These are phyloP conservation scores for Stenolophus ochropezus DNA, from an alignment of 2,888 invertebrate genomes.

Conservation along the genomic window DNA sequence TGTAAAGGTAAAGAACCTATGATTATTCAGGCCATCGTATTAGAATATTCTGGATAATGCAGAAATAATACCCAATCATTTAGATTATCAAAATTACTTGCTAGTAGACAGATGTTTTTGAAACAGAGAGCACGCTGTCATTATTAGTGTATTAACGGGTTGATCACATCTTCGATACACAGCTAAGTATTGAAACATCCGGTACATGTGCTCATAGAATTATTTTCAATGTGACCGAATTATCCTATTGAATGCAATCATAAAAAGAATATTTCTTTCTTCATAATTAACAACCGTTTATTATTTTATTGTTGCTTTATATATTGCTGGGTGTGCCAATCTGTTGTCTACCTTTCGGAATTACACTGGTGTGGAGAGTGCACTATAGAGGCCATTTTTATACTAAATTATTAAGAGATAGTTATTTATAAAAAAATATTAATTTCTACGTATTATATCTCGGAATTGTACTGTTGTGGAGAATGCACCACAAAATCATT, in stretches of 20 bases:
- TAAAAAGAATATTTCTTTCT: too few relatives aligned
- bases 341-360: too few relatives aligned
- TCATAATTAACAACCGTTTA: too few relatives aligned
- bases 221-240: neutral
- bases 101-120: conserved; percentile 54
- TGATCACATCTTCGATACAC: conserved; percentile 51
- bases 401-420: too few relatives aligned
- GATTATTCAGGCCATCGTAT: conserved; percentile 26
- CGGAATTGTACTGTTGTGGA: too few relatives aligned
- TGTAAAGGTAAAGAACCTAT: conserved; percentile 18
- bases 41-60: conserved; percentile 40
- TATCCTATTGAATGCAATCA: neutral
- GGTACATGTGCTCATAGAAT: conserved; percentile 10
- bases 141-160: conserved; percentile 57
- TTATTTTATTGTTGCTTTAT: too few relatives aligned
- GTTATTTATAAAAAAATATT: too few relatives aligned
- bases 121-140: conserved; percentile 38
- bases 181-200: conserved; percentile 30
- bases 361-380: too few relatives aligned
- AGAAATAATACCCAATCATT: conserved; percentile 39
- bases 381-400: too few relatives aligned
- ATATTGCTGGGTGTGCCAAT: too few relatives aligned
- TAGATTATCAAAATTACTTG: conserved; percentile 52
- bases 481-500: too few relatives aligned
- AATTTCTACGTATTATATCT: too few relatives aligned